Evolutionary conservation across 1,140 invertebrate genomes (phyloP).

Genomic region (Eciton burchellii): DNA sequence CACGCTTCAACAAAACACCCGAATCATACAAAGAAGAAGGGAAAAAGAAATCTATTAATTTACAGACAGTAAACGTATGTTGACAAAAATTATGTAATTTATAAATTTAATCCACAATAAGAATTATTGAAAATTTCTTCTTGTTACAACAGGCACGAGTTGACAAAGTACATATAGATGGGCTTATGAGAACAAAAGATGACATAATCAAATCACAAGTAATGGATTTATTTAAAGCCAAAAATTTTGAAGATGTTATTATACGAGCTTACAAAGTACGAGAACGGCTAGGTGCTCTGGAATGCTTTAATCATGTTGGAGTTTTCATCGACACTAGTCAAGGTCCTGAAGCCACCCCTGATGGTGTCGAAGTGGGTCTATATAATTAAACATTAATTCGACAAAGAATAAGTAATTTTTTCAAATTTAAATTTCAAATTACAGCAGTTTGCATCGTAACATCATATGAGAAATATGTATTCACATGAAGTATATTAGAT

Average conservation of each 20-base stretch:
- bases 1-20: slow-evolving; percentile 28
- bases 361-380: slow-evolving; percentile 91
- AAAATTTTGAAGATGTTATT: slow-evolving; percentile 89
- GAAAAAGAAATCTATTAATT: slow-evolving; percentile 63
- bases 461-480: neutral
- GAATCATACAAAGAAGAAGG: slow-evolving; percentile 57
- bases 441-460: slow-evolving; percentile 25
- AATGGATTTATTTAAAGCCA: slow-evolving; percentile 90
- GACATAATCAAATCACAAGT: slow-evolving; percentile 92
- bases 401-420: slow-evolving; percentile 74
- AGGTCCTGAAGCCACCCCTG: slow-evolving; percentile 88
- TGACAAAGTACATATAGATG: slow-evolving; percentile 92
- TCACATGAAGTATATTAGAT: slow-evolving; percentile 20
- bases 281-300: slow-evolving; percentile 90
- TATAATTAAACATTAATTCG: slow-evolving; percentile 74
- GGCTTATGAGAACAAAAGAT: slow-evolving; percentile 92
- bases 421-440: slow-evolving; percentile 63
- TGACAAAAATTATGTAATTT: slow-evolving; percentile 26
- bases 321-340: slow-evolving; percentile 94
- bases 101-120: neutral
- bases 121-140: slow-evolving; percentile 4
- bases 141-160: slow-evolving; percentile 89
- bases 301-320: slow-evolving; percentile 93
- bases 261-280: slow-evolving; percentile 88
- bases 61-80: slow-evolving; percentile 76